Conservation (phyloP, 2,888 invertebrate species). For the Sussaba pulchella region DNA sequence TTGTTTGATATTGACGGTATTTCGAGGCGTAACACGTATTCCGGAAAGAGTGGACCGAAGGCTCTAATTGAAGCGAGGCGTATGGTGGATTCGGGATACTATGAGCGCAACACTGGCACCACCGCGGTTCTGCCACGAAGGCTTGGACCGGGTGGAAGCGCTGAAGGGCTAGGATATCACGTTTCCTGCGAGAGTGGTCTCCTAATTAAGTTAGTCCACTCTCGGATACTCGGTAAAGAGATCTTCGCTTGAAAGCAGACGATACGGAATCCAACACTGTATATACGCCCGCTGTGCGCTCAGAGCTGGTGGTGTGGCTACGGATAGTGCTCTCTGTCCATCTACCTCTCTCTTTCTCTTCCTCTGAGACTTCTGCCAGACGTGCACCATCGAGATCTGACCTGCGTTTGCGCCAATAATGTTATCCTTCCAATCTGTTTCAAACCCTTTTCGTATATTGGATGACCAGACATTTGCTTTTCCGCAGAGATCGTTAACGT, state of each 20-base stretch:
- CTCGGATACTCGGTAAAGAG: slow-evolving; percentile 69
- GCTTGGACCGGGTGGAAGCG: slow-evolving; percentile 51
- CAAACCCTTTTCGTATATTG: slow-evolving; percentile 44
- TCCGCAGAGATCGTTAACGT: slow-evolving; percentile 16
- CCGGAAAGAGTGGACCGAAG: slow-evolving; percentile 52
- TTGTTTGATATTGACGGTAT: slow-evolving; percentile 56
- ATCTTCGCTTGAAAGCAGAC: slow-evolving; percentile 67
- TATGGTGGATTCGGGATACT: slow-evolving; percentile 37
- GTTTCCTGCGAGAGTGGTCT: slow-evolving; percentile 72
- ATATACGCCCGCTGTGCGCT: slow-evolving; percentile 20
- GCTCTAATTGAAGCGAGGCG: slow-evolving; percentile 66
- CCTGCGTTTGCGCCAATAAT: slow-evolving; percentile 51
- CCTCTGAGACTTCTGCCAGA: slow-evolving; percentile 34
- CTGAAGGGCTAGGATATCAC: slow-evolving; percentile 67
- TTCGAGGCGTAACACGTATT: slow-evolving; percentile 64
- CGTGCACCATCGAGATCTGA: slow-evolving; percentile 46
- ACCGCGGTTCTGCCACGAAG: slow-evolving; percentile 40
- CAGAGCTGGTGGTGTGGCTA: slow-evolving; percentile 68
- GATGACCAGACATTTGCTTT: slow-evolving; percentile 44
- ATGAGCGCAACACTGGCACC: slow-evolving; percentile 23
- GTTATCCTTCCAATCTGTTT: slow-evolving; percentile 62
- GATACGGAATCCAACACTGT: slow-evolving; percentile 59
- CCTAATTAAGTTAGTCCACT: slow-evolving; percentile 74
- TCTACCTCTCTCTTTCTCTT: slow-evolving; percentile 13
- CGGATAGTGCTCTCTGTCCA: slow-evolving; percentile 33